These are phyloP conservation scores for Malaclemys terrapin DNA, from an alignment of 2,113 vertebrate genomes.

Conservation along the genomic window DNA sequence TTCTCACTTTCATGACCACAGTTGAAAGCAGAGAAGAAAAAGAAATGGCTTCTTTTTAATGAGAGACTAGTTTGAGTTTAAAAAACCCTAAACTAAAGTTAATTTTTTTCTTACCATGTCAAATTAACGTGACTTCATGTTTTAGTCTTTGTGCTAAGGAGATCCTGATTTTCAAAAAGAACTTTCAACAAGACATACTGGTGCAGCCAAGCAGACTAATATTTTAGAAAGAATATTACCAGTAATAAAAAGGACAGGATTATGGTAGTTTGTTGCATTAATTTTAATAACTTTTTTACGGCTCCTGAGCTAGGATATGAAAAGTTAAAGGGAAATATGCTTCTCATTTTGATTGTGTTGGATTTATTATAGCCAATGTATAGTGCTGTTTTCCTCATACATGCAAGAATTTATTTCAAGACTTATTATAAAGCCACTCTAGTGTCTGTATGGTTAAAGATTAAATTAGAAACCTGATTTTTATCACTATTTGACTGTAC, in stretches of 20 bases:
- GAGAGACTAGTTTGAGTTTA: slow-evolving; percentile 58
- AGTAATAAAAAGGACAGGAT: slow-evolving; percentile 77
- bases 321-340: slow-evolving; percentile 63
- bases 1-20: not conserved
- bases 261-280: slow-evolving; percentile 77
- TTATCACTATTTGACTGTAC: not conserved
- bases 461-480: not conserved
- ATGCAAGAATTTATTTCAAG: not conserved
- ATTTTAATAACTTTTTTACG: slow-evolving; percentile 78
- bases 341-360: slow-evolving; percentile 46
- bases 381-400: not conserved
- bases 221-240: slow-evolving; percentile 77
- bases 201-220: slow-evolving; percentile 71
- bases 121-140: slow-evolving; percentile 68
- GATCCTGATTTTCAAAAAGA: slow-evolving; percentile 72
- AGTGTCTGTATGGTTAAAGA: not conserved
- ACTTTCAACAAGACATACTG: slow-evolving; percentile 68
- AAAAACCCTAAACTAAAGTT: slow-evolving; percentile 44
- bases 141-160: slow-evolving; percentile 70
- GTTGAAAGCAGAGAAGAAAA: slow-evolving; percentile 37
- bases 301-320: slow-evolving; percentile 64
- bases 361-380: slow-evolving; percentile 32
- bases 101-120: slow-evolving; percentile 52
- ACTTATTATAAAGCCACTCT: not conserved
- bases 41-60: not conserved